These are phyloP conservation scores for Brachylomia viminalis DNA, from an alignment of 2,888 invertebrate species.

Conservation along the genomic window DNA sequence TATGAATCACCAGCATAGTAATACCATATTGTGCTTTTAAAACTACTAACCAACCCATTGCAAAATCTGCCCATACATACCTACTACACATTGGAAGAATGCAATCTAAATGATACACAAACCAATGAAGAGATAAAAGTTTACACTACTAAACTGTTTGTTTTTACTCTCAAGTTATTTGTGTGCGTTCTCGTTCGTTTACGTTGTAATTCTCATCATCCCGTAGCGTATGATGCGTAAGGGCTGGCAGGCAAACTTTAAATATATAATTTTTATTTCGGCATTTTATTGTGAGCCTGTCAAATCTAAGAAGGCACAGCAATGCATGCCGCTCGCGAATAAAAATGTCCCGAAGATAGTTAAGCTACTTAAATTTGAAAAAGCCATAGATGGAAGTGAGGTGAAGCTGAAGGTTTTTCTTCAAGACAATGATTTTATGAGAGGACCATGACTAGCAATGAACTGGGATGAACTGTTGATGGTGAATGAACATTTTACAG, in stretches of 20 bases:
- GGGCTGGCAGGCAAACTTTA: slow-evolving; percentile 42
- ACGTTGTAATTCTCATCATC: slow-evolving; percentile 68
- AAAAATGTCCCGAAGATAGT: not conserved
- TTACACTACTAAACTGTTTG: slow-evolving; percentile 58
- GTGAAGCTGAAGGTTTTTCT: not conserved
- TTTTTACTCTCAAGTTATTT: slow-evolving; percentile 62
- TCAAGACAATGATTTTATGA: not conserved
- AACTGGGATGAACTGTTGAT: not conserved
- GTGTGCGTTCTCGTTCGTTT: slow-evolving; percentile 69
- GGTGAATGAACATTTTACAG: not conserved
- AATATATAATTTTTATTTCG: not conserved
- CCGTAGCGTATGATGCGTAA: slow-evolving; percentile 23
- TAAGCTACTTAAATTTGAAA: not conserved
- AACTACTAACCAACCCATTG: not conserved
- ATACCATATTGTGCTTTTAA: not conserved
- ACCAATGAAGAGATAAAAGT: slow-evolving; percentile 53
- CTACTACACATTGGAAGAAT: not conserved
- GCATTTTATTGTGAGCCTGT: not conserved
- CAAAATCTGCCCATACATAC: no score
- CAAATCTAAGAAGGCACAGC: not conserved
- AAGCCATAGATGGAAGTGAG: not conserved
- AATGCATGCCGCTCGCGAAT: not conserved
- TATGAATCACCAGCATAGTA: not conserved
- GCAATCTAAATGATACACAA: slow-evolving; percentile 18
- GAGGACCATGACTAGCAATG: not conserved